Conservation (phyloP, 2,888 invertebrate species). For the Noctua janthina region DNA sequence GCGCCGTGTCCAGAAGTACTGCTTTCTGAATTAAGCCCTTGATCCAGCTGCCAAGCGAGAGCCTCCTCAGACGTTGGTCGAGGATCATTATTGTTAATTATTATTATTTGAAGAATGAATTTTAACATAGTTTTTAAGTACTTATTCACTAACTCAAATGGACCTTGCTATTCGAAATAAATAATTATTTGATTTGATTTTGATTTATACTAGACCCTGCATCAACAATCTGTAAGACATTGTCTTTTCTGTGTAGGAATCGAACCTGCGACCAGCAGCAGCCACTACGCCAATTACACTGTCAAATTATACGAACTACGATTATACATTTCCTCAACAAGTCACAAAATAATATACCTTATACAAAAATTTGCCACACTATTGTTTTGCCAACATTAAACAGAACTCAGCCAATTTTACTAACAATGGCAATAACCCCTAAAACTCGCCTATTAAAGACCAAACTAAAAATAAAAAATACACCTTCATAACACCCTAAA, state of each 20-base stretch:
- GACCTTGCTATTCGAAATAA: no score
- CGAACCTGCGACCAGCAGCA: not conserved
- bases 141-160: no score
- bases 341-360: not conserved
- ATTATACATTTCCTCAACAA: not conserved
- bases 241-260: not conserved
- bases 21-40: no score
- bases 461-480: not conserved
- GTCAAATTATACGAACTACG: not conserved
- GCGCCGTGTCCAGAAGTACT: no score
- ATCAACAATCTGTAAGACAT: not conserved
- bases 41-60: no score
- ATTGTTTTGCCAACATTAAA: slow-evolving; percentile 1
- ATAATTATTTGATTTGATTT: no score
- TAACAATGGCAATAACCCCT: slow-evolving; percentile 5
- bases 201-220: not conserved
- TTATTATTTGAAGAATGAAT: no score
- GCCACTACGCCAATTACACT: not conserved
- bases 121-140: no score
- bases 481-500: slow-evolving; percentile 18
- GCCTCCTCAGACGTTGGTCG: no score
- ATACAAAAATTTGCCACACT: no score
- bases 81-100: no score
- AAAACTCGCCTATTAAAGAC: not conserved
- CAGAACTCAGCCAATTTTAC: not conserved